Evolutionary conservation across 2,797 vertebrate genomes (phyloP), one percentile per base, ranked within the genome.

Genomic region (Macroramphosus scolopax): DNA sequence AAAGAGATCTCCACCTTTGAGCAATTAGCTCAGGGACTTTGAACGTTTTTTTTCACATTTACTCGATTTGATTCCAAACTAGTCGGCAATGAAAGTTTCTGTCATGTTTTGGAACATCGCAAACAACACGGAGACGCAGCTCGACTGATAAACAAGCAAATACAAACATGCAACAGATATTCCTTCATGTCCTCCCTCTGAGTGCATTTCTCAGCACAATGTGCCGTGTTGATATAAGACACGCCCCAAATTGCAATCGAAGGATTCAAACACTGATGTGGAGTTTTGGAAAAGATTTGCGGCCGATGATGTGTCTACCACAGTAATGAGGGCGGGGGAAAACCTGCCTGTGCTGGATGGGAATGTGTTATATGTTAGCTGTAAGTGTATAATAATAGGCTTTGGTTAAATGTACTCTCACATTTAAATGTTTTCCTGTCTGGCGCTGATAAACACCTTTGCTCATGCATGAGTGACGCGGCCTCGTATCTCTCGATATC

Each of bases 301-400:
- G 36, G 48, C 45, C 48, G 54, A 48, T 10, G 10, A 46, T 68
- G 56, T 51, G 51, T 67, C 32, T 69, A 55, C 51, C 54, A 52
- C 41, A 53, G 50, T 72, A 67, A 71, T 69, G 48, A 68, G 7
- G 39, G 50, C 20, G 63, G 39, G 41, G 56, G 15, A 64, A 40
- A 62, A 72, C 81, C 51, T 85, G 83, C 61, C 80, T 72, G 71
- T 57, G 71, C 81, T 82, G 48, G 75, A 87, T 67, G 82, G 73
- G 80, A 88, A 83, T 81, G 80, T 8, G 18, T 82, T 84, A 81
- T 84, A 83, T 87, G 87, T 87, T 64, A 84, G 69, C 44, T 65
- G 47, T 78, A 86, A 90, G 80, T 82, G 79, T 72, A 75, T 91
- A 90, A 91, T 90, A 62, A 88, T 22, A 79, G 78, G 85, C 63